Evolutionary conservation across 2,797 vertebrate genomes (phyloP).

Genomic region (Diceros bicornis): DNA sequence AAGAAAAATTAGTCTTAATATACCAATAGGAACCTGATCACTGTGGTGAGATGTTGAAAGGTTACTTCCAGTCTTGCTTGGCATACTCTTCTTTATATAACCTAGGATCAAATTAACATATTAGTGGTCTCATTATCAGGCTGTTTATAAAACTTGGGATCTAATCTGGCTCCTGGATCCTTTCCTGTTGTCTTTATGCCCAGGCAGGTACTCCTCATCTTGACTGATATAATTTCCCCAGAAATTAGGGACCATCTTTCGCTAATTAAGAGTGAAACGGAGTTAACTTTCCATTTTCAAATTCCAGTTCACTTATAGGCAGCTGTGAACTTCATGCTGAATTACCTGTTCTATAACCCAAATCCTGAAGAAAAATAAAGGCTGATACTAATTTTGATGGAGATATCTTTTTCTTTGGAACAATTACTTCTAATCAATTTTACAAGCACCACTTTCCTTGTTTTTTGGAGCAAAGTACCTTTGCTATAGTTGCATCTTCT

Average conservation of each 20-base stretch:
- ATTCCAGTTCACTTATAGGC: not conserved
- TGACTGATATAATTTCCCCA: not conserved
- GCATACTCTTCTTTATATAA: not conserved
- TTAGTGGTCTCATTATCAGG: conserved; percentile 18
- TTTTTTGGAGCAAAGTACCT: not conserved
- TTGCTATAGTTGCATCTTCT: not conserved
- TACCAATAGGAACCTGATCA: conserved; percentile 33
- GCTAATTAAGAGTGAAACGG: conserved; percentile 54
- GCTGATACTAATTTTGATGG: not conserved
- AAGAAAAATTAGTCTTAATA: conserved; percentile 36
- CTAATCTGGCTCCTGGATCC: not conserved
- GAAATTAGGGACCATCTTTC: conserved; percentile 29
- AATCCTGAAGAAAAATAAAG: conserved; percentile 46
- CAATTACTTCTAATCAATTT: conserved; percentile 4
- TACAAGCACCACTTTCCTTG: not conserved
- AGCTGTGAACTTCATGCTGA: conserved; percentile 9
- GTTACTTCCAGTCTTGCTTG: conserved; percentile 1
- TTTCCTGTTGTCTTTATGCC: not conserved
- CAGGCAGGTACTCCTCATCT: not conserved
- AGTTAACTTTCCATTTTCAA: conserved; percentile 38
- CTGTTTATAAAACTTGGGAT: not conserved
- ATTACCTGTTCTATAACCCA: conserved; percentile 3
- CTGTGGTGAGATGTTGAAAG: not conserved
- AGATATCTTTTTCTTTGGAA: not conserved
- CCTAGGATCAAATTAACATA: not conserved